Evolutionary conservation across 2,888 invertebrate species (phyloP), one percentile per base, ranked within the genome.

Genomic region (Harmothoe impar): DNA sequence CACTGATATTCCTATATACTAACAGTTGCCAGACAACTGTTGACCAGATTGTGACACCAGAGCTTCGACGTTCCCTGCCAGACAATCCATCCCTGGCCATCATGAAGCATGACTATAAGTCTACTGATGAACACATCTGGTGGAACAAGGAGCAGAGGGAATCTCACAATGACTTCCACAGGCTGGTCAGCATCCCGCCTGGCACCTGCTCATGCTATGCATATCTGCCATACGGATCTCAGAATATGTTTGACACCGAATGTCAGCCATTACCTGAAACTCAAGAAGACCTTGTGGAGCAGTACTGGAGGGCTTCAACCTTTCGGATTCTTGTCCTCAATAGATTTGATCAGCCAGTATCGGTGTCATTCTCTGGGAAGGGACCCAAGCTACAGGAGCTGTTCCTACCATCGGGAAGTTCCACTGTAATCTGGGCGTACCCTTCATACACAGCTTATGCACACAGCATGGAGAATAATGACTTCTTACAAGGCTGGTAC

Each of bases 401-500:
- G 17, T 72, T 72, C 29, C 72, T 72, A 15, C 72, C 72, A 25
- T 3, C 72, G 17, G 72, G 72, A 25, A 72, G 72, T 15, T 72
- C 72, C 15, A 29, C 72, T 72, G 72, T 72, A 0, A 15, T 72
- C 29, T 72, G 72, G 72, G 72, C 31, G 3, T 72, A 72, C 31
- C 72, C 72, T 1, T 72, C 72, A 12, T 72, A 72, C 72, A 72
- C 72, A 3, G 72, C 72, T 15, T 25, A 29, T 7, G 72, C 72
- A 15, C 17, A 72, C 29, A 29, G 3, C 33, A 17, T 51, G 29
- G 84, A 84, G 10, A 51, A 84, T 84, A 35, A 29, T 25, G 51
- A 84, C 25, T 84, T 84, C 20, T 25, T 84, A 17, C 23, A 25
- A 17, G 84, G 84, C 7, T 84, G 84, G 84, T n/a, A 12, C 33